A percentile compares a stretch with the other conserved stretches of the same genome.
phyloP scores from a whole-genome alignment of 1,140 invertebrate genomes.

The Penaeus japonicus region DNA sequence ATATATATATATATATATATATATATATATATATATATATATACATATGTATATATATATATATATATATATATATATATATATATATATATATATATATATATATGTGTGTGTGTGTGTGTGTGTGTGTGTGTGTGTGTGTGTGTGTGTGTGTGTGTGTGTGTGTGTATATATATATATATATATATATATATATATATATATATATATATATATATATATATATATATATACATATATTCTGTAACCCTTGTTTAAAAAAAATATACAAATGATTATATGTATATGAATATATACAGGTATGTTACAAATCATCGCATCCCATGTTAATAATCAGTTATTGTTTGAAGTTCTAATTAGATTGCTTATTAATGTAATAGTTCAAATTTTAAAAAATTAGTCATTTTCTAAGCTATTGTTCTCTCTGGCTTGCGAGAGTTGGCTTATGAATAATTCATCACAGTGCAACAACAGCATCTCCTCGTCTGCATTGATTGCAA shows the following conservation, averaged over 20 bases:
- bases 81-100: slow-evolving; percentile 19
- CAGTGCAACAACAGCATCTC: too few species aligned
- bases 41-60: neutral
- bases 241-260: neutral
- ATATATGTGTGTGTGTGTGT: neutral
- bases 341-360: too few species aligned
- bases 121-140: neutral
- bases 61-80: neutral
- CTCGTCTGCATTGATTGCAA: too few species aligned
- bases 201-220: slow-evolving; percentile 15
- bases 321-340: too few species aligned
- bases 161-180: slow-evolving; percentile 9
- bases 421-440: too few species aligned
- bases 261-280: neutral
- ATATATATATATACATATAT: slow-evolving; percentile 25
- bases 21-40: too few species aligned
- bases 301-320: too few species aligned
- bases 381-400: too few species aligned
- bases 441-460: too few species aligned
- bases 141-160: neutral
- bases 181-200: slow-evolving; percentile 1
- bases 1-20: neutral
- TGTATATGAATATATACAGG: neutral
- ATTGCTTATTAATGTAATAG: too few species aligned
- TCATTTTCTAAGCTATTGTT: too few species aligned